These are phyloP conservation scores for Anthopleura sola DNA, from an alignment of 64 coral and sea anemone species.

Conservation along the genomic window DNA sequence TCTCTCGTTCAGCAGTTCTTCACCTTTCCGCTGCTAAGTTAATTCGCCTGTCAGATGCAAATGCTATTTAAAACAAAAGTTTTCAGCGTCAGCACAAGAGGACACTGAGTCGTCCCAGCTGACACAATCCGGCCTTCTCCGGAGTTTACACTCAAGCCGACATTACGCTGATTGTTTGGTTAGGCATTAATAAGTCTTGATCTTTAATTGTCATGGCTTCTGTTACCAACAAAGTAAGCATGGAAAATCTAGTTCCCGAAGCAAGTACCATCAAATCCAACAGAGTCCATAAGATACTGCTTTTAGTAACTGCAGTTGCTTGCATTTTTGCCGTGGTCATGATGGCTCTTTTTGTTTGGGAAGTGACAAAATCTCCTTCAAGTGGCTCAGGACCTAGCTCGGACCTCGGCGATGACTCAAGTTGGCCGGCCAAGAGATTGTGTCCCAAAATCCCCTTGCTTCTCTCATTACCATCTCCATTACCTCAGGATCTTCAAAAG, in stretches of 20 bases:
- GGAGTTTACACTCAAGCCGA: neutral
- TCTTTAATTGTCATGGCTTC: neutral
- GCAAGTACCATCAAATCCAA: neutral
- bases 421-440: neutral
- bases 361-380: slow-evolving; percentile 5
- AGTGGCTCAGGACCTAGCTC: neutral
- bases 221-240: slow-evolving; percentile 24
- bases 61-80: neutral
- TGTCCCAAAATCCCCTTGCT: slow-evolving; percentile 25
- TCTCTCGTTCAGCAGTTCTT: neutral
- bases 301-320: neutral
- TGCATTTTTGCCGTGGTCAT: slow-evolving; percentile 26
- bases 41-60: neutral
- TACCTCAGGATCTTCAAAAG: slow-evolving; percentile 18
- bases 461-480: neutral
- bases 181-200: neutral
- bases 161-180: neutral
- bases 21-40: neutral
- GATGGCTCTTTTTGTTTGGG: slow-evolving; percentile 43
- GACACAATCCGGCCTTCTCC: neutral
- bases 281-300: neutral
- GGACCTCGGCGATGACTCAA: neutral
- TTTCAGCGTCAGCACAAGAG: neutral
- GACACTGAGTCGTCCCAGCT: neutral
- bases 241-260: slow-evolving; percentile 56